A percentile compares a stretch with the other conserved stretches of the same genome.
phyloP scores from a whole-genome alignment of 1,140 invertebrate genomes.

The Macrostomum lignano region DNA sequence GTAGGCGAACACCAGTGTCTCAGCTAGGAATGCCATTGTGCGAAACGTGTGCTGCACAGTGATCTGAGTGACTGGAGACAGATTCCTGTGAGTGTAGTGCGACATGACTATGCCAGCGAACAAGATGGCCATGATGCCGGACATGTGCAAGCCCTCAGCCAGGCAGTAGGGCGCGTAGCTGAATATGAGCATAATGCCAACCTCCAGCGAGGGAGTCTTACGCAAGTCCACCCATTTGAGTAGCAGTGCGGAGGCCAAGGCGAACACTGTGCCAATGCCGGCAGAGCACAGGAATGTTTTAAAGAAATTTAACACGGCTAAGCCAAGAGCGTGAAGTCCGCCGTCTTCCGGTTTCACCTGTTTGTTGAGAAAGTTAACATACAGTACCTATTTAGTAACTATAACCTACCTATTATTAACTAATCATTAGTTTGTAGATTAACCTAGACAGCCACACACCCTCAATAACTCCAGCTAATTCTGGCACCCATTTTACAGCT shows the following conservation, averaged over 20 bases:
- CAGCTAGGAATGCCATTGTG: constrained; percentile 80
- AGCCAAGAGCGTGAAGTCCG: too few species aligned
- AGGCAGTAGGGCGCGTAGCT: constrained; percentile 89
- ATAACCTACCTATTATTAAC: too few species aligned
- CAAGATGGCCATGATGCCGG: constrained; percentile 93
- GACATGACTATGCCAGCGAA: constrained; percentile 98
- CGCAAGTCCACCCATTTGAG: constrained; percentile 80
- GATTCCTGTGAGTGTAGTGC: constrained; percentile 91
- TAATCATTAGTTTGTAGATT: too few species aligned
- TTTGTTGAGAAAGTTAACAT: too few species aligned
- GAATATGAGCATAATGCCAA: constrained; percentile 89
- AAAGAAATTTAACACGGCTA: too few species aligned
- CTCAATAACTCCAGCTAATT: too few species aligned
- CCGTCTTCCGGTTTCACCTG: too few species aligned
- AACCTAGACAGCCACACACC: too few species aligned
- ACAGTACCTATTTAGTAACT: too few species aligned
- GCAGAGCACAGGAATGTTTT: constrained; percentile 93
- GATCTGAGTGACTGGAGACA: constrained; percentile 78
- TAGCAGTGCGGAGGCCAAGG: constrained; percentile 37
- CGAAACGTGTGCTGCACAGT: constrained; percentile 96
- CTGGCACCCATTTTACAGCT: too few species aligned
- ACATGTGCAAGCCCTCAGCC: constrained; percentile 78
- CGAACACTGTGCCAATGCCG: constrained; percentile 76
- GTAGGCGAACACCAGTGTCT: constrained; percentile 97
- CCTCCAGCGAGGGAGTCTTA: constrained; percentile 86